Base-by-base conservation (phyloP, 2,888 invertebrate species). In the Eucera pruinosa region DNA sequence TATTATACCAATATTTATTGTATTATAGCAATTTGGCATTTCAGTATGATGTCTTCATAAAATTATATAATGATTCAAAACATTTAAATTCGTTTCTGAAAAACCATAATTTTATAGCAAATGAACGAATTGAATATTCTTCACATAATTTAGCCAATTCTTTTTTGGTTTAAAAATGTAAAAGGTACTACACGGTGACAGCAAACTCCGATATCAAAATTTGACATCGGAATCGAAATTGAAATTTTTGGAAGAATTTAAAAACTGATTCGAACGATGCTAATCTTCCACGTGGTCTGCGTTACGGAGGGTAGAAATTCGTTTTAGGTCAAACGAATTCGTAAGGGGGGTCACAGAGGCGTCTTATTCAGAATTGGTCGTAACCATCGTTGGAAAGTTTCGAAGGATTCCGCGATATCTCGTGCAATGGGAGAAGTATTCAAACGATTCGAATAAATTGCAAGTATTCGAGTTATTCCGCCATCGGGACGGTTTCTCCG, bases 381-480 rank as follows among this genome's bases (percentile, higher is more conserved):
- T 48, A 57, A 36, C 65, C 39, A 11, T 27, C 15, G n/a, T 20
- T 15, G 27, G 30, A 23, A 25, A 72, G 20, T 64, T 47, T 54
- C 41, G 20, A 47, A 48, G 27, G 47, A 54, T 61, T 71, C 47
- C 54, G 20, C 58, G 47, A 41, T 47, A 50, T 50, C 50, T 58
- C 52, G 64, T 58, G 52, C 47, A 54, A 75, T 30, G 25, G 60
- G 18, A 27, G 39, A 36, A 30, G 23, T 58, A 74, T 74, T 60
- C 73, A 47, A 73, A 66, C 67, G 67, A 74, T 57, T 57, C 62
- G 66, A 67, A 76, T 64, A 73, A 80, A 70, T 65, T 66, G 70
- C 20, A 69, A 45, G 58, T 67, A 75, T 73, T n/a, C 60, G 60
- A 66, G 54, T 48, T 60, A 75, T 74, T 66, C 50, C 47, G 36